These are phyloP conservation scores for Cranoglanis bouderius DNA, from an alignment of 2,113 vertebrate species.

Conservation along the genomic window DNA sequence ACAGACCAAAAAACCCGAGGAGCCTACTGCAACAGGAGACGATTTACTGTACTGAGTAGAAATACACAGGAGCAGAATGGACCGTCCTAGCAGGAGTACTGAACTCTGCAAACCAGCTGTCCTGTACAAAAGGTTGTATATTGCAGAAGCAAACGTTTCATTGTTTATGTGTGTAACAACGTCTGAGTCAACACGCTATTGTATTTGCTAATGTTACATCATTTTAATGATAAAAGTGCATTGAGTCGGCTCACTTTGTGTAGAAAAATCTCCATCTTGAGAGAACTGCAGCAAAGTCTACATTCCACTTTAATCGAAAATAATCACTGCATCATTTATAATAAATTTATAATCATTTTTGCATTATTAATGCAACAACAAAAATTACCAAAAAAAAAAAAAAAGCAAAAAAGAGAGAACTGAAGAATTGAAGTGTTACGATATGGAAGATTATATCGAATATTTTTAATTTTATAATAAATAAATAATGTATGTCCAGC, in stretches of 20 bases:
- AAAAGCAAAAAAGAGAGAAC: too few relatives aligned
- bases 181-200: neutral
- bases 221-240: neutral
- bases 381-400: neutral
- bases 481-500: neutral
- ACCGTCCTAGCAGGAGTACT: neutral
- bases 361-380: neutral
- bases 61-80: neutral
- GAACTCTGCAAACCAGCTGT: neutral
- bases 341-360: too few relatives aligned
- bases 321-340: too few relatives aligned
- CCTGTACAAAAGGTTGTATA: neutral
- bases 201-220: neutral
- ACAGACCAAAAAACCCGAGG: slow-evolving; percentile 86
- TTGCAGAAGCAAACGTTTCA: neutral
- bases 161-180: neutral
- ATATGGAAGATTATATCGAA: neutral
- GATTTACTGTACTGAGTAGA: slow-evolving; percentile 77
- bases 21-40: slow-evolving; percentile 83
- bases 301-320: neutral
- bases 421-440: neutral
- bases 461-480: neutral
- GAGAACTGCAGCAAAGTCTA: neutral
- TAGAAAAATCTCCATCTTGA: neutral
- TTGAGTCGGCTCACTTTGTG: too few relatives aligned